Conservation (phyloP, 2,113 vertebrate genomes). For the Melanostigma gelatinosum region DNA sequence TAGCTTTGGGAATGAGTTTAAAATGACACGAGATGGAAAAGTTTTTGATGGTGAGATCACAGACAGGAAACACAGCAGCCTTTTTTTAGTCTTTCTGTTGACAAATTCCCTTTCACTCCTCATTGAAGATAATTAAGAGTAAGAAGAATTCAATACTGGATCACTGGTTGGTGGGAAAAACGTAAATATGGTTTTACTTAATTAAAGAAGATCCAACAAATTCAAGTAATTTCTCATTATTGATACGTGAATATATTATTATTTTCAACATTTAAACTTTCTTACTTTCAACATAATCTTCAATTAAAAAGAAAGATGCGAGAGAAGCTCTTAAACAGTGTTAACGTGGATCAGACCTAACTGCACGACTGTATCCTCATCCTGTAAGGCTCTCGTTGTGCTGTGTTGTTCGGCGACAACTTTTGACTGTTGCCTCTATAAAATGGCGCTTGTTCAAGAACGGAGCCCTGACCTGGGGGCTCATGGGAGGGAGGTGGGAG, state of each 20-base stretch:
- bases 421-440: conserved; percentile 17
- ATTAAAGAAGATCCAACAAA: not conserved
- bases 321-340: not conserved
- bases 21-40: conserved; percentile 40
- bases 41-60: conserved; percentile 51
- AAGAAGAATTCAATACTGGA: not conserved
- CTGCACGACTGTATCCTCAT: not conserved
- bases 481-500: conserved; percentile 31
- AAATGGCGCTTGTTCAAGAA: conserved; percentile 8
- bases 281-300: not conserved
- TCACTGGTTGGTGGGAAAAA: not conserved
- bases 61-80: conserved; percentile 34
- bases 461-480: conserved; percentile 73
- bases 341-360: not conserved
- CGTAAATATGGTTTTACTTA: not conserved
- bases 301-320: conserved; percentile 1
- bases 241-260: not conserved
- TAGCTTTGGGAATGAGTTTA: conserved; percentile 47
- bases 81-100: conserved; percentile 16
- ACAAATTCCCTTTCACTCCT: conserved; percentile 40
- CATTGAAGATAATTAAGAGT: conserved; percentile 37
- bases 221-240: not conserved
- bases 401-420: conserved; percentile 11
- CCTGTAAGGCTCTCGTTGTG: conserved; percentile 1
- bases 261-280: conserved; percentile 5